Base-by-base conservation (phyloP, 1,140 invertebrate genomes). In the Atta texana region DNA sequence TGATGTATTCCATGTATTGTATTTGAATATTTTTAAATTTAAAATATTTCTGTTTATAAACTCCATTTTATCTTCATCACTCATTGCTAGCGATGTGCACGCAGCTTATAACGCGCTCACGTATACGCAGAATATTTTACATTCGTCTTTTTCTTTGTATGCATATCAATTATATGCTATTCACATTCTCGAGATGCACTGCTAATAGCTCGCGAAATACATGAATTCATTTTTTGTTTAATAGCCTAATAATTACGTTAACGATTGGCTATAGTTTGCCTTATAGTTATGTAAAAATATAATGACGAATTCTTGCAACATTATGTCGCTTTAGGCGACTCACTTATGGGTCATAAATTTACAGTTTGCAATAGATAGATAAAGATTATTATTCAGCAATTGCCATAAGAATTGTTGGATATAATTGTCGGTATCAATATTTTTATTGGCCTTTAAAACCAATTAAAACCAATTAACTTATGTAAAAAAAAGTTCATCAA, bases 191-290 rank as follows among this genome's bases (percentile, higher is more conserved):
- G 8, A 44, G 39, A 44, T 18, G 77, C 16, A 21, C 34, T 61
- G 21, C 24, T 78, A 78, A 85, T 64, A 66, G 12, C 18, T 24
- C 10, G 34, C 34, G n/a, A 66, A 85, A 76, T 53, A 57, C 44
- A 53, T 49, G 51, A 85, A 85, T 76, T 59, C 75, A 76, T 76
- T 63, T 75, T 85, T 39, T 63, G 2, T 80, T 80, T 80, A 80
- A 80, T 80, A 51, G 51, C 18, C 39, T 49, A 64, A 77, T 31
- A 78, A 78, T 64, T 66, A 80, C 28, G 18, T 80, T 44, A 68
- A 69, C 3, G n/a, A 28, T 10, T 16, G 49, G 14, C 1, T 68
- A 80, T 55, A 80, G 49, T 80, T n/a, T 28, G 44, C 31, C 66
- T 66, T 78, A 64, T 18, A 53, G 8, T 21, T 44, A 51, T 10